These are phyloP conservation scores for Chamaetylas fuelleborni DNA, from an alignment of 2,113 vertebrate genomes.

Conservation along the genomic window DNA sequence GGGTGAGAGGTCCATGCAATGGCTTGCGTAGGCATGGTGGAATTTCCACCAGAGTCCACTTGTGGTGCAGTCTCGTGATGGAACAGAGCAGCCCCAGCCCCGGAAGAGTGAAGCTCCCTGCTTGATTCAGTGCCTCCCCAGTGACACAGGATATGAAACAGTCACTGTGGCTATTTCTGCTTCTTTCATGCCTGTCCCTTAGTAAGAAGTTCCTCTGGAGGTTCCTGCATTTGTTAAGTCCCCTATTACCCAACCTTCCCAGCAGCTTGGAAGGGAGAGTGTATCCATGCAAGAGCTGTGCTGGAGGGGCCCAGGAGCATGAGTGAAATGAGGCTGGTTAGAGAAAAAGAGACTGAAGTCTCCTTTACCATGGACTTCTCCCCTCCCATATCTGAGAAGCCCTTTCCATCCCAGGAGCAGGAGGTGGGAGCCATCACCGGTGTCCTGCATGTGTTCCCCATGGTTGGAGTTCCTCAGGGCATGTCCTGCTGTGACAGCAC, in stretches of 20 bases:
- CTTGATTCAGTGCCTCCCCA: background rate
- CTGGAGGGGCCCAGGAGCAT: background rate
- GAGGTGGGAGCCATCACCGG: background rate
- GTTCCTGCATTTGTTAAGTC: background rate
- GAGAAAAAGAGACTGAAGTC: background rate
- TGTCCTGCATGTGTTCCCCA: no score
- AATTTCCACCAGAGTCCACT: constrained; percentile 26
- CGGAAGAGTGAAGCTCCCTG: background rate
- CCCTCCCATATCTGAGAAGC: background rate
- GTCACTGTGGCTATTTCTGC: constrained; percentile 1
- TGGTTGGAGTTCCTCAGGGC: background rate
- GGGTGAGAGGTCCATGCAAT: accelerated
- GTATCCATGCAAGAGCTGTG: background rate
- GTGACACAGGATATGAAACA: constrained; percentile 45
- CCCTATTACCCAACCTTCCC: background rate
- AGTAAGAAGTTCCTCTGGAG: constrained; percentile 36
- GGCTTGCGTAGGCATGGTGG: constrained; percentile 4
- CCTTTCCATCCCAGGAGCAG: background rate
- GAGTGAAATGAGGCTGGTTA: background rate
- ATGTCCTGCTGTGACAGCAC: background rate
- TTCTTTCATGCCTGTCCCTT: background rate
- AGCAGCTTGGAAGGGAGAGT: background rate
- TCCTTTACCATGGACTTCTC: background rate
- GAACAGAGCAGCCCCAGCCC: background rate
- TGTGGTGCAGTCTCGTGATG: background rate